phyloP scores from a whole-genome alignment of 2,888 invertebrate species.

The Hedychridium roseum region DNA sequence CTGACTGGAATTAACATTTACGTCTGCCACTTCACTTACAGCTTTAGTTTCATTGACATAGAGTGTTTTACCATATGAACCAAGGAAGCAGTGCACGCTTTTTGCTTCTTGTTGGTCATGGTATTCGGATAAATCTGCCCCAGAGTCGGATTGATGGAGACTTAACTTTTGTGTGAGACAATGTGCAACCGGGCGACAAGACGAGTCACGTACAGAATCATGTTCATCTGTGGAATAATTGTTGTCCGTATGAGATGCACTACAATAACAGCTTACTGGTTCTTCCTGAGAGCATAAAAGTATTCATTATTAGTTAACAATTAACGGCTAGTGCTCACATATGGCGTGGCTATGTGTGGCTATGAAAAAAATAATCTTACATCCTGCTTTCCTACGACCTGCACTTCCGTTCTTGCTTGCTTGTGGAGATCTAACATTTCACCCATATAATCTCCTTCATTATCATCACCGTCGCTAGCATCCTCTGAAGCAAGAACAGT shows the following conservation, averaged over 20 bases:
- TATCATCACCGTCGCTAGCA: conserved; percentile 59
- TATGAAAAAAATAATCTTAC: no score
- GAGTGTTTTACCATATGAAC: conserved; percentile 46
- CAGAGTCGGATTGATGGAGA: conserved; percentile 77
- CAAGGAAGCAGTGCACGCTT: conserved; percentile 62
- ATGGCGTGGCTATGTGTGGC: no score
- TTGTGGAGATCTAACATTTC: conserved; percentile 54
- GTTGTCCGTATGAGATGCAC: conserved; percentile 80
- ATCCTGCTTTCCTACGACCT: conserved; percentile 54
- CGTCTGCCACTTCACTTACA: conserved; percentile 27
- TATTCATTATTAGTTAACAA: conserved; percentile 3
- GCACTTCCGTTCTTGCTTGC: conserved; percentile 47
- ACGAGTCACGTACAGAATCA: conserved; percentile 69
- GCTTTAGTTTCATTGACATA: conserved; percentile 34
- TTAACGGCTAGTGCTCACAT: no score
- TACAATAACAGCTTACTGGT: conserved; percentile 74
- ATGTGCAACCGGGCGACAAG: conserved; percentile 53
- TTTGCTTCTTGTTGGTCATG: conserved; percentile 63
- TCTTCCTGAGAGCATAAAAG: conserved; percentile 54
- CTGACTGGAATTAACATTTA: no score
- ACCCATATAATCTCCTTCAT: conserved; percentile 50
- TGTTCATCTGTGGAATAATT: conserved; percentile 79
- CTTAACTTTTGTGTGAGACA: conserved; percentile 57
- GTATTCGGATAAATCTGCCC: conserved; percentile 74
- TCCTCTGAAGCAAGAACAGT: conserved; percentile 61